Base-by-base conservation (phyloP, 1,140 invertebrate species). In the Bombus confusus region DNA sequence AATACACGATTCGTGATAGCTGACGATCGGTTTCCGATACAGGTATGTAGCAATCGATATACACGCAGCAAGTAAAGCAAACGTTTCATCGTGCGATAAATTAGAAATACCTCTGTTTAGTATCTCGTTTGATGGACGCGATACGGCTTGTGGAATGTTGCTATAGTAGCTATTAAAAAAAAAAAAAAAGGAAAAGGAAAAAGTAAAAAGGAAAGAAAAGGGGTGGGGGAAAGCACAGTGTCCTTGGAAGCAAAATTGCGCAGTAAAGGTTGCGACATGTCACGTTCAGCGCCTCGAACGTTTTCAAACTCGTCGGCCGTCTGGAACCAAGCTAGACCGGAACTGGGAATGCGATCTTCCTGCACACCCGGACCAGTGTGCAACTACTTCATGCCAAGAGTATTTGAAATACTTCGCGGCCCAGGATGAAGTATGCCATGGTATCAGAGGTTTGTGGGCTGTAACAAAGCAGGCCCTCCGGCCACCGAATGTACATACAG, bases 391-490 rank as follows among this genome's bases (percentile, higher is more conserved):
- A 78, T 91, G 88, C 88, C 90, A 87, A 91, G 88, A 89, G 89
- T 91, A 91, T 91, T 91, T 91, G 87, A 87, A 91, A 89, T 89
- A 91, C 87, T 91, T n/a, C 39, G 71, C 88, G 81, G 77, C 87
- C 85, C 80, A 77, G 62, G 85, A 81, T 87, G 86, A 91, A 91
- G 88, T 91, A 91, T 91, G 90, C 91, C 85, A 86, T 62, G 83
- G 83, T 88, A 83, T 90, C 83, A 89, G 88, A 90, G 87, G 88
- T 87, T 83, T 82, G 81, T 68, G 87, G 81, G 78, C 66, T 88
- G 87, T 90, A 90, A 90, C 91, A 92, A 92, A 92, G 91, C 91
- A 83, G 81, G 87, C 91, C 91, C 91, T 86, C 86, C 78, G 89
- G 91, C 84, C 80, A 91, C 86, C 79, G 86, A 86, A 85, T 88